These are phyloP conservation scores for Acronicta leporina DNA, from an alignment of 2,888 invertebrate species.

Conservation along the genomic window DNA sequence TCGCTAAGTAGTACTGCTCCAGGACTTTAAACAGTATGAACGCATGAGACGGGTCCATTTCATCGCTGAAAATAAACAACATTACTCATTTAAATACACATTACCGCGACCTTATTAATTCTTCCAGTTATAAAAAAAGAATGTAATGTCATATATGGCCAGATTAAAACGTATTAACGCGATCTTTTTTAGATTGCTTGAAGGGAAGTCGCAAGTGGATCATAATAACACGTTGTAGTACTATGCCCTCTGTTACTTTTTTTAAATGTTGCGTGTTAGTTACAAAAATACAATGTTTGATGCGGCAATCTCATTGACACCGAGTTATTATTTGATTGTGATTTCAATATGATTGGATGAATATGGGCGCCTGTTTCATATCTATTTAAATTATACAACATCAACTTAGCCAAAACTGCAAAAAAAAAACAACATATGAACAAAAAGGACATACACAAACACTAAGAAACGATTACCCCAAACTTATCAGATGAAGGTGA, in stretches of 20 bases:
- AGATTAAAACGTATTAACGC: too few species aligned
- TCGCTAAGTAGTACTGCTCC: conserved; percentile 94
- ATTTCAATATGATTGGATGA: not conserved
- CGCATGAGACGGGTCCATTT: conserved; percentile 91
- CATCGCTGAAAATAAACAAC: conserved; percentile 89
- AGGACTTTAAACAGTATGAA: conserved; percentile 93
- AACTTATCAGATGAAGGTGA: conserved; percentile 7
- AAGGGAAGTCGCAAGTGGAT: too few species aligned
- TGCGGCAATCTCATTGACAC: too few species aligned
- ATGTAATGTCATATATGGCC: too few species aligned
- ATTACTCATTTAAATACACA: too few species aligned
- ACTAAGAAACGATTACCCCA: conserved; percentile 2
- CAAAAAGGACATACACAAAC: conserved; percentile 16
- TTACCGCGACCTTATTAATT: too few species aligned
- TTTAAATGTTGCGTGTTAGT: too few species aligned
- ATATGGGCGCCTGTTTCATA: not conserved
- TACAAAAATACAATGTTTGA: too few species aligned
- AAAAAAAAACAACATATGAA: conserved; percentile 40
- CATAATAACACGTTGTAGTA: too few species aligned
- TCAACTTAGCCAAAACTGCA: conserved; percentile 2
- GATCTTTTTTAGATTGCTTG: too few species aligned
- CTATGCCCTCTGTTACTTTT: too few species aligned
- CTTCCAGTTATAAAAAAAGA: too few species aligned
- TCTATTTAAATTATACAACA: not conserved
- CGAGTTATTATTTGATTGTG: not conserved